Conservation (phyloP, 2,113 vertebrate genomes). For the Ammospiza caudacuta region DNA sequence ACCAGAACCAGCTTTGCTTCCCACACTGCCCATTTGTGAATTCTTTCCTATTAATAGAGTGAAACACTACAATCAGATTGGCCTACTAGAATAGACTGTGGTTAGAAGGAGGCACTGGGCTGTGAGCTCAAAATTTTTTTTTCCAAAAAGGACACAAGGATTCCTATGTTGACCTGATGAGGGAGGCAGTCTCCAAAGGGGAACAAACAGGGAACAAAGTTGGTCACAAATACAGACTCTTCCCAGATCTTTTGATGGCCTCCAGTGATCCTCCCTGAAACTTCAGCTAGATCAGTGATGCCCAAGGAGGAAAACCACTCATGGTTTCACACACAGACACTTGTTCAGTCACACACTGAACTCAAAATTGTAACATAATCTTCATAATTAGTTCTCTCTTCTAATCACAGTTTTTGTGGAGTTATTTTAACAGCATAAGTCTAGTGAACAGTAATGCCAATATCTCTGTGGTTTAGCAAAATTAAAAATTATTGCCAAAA, state of each 20-base stretch:
- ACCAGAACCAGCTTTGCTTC: conserved; percentile 10
- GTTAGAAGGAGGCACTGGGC: background rate
- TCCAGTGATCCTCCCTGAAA: background rate
- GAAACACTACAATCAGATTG: background rate
- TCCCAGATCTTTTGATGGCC: background rate
- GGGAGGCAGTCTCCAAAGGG: background rate
- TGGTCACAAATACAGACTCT: background rate
- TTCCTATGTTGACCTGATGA: background rate
- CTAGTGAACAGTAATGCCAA: background rate
- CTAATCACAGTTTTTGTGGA: background rate
- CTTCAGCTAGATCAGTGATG: background rate
- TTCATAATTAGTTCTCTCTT: background rate
- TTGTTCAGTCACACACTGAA: background rate
- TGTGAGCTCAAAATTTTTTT: background rate
- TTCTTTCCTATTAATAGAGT: conserved; percentile 31
- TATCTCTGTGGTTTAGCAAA: background rate
- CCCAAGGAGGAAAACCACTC: background rate
- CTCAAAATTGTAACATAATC: background rate
- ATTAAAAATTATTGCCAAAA: background rate
- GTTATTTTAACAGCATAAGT: background rate
- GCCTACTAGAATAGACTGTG: background rate
- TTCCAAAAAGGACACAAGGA: background rate
- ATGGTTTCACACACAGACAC: background rate
- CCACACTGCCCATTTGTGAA: conserved; percentile 9
- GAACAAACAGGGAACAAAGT: background rate